Evolutionary conservation across 2,888 invertebrate genomes (phyloP), one percentile per base, ranked within the genome.

Genomic region (Operophtera brumata): DNA sequence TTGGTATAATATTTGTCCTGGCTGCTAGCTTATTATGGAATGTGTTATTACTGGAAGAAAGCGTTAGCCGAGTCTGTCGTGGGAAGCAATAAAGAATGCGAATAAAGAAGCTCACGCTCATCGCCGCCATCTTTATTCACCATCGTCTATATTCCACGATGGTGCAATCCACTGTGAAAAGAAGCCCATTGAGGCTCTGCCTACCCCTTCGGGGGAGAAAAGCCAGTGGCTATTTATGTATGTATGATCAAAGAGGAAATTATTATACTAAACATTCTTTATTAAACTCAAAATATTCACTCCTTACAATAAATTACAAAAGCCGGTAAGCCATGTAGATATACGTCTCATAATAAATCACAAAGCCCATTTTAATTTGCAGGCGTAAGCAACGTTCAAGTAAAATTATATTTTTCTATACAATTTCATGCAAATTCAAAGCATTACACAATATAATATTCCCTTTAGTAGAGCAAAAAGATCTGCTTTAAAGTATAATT

Each of bases 401-500:
- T 62, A 53, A 62, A 63, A 63, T 70, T 72, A 57, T 67, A 67
- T 70, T 70, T 65, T 62, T 71, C 62, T 69, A 66, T 73, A 73
- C 69, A 76, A 77, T 79, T 71, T 70, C 67, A 82, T 82, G 78
- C 73, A 77, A 82, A 82, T 80, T 63, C 67, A 59, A 67, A 72
- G 70, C 65, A 68, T 68, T 64, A 71, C 64, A 59, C 48, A 36
- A 45, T 62, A 53, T 59, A 59, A 53, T 59, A 59, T 61, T 61
- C 59, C 37, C 40, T 53, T 54, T 51, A 34, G 47, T 39, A 28
- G 39, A 50, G 54, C 47, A 67, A 71, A 76, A 71, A 69, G 67
- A 77, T 71, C 70, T 65, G 71, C 73, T 77, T 74, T 65, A 74
- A 74, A 79, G 75, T 81, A 80, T 77, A 82, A 81, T 83, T 81